Evolutionary conservation across 2,113 vertebrate genomes (phyloP), one percentile per base, ranked within the genome.

Genomic region (Dipodomys spectabilis): DNA sequence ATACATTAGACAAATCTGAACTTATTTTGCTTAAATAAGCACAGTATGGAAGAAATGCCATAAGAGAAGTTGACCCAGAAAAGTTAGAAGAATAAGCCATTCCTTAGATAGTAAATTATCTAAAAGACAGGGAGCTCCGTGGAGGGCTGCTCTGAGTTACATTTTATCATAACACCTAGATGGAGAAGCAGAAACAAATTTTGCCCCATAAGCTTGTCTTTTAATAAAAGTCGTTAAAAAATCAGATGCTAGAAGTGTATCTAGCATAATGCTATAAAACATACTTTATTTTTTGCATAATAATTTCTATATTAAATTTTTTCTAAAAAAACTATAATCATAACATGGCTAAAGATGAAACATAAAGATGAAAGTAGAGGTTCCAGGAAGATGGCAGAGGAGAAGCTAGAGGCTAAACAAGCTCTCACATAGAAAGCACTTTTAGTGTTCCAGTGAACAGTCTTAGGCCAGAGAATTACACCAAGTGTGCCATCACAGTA

Each of bases 21-120:
- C 72, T 92, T 95, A 79, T 82, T 95, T 93, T 91, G 82, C 64
- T 82, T 91, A 93, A 89, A 39, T 91, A 82, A 91, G 81, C 82
- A 90, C 85, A 95, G 90, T 84, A n/a, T 83, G 89, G 74, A 92
- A 77, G 32, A 92, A 4, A 23, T 74, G 19, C 32, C 78, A 91
- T 86, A 69, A 87, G 12, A 94, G 74, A 93, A 91, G 45, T n/a
- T 95, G 81, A 95, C 81, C 67, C 25, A 95, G 45, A 94, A 92
- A 93, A 88, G 62, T 64, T 88, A 82, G 32, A 82, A 90, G 35
- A 92, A 72, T 82, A 44, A 5, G 28, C 19, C 30, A 6, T 91
- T 69, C 53, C 75, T 91, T 32, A 84, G 77, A 81, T n/a, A 92
- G 22, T 27, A 94, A 92, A 77, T 62, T 92, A 45, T 28, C 72